Base-by-base conservation (phyloP, 2,797 vertebrate genomes). In the Bradypodion pumilum region DNA sequence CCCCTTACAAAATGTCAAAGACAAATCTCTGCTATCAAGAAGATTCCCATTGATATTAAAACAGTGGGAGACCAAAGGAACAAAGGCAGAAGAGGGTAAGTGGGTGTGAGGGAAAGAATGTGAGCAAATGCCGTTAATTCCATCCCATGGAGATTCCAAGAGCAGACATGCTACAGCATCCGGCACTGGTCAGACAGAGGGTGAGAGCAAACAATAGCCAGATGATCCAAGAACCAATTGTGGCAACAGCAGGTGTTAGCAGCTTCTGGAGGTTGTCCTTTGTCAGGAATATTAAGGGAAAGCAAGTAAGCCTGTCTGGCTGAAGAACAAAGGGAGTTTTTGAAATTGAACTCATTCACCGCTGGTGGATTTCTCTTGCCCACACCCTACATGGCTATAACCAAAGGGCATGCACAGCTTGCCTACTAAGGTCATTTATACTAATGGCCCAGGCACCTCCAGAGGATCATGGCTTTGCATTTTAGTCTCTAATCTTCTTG, bases 291-390 rank as follows among this genome's bases (percentile, higher is more conserved):
- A 8, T 66, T 85, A 86, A 77, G 83, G 79, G 72, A 89, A 73
- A 86, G 91, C 82, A 68, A 66, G 82, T 86, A 93, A 93, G 90
- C 92, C 85, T 89, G 32, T 69, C 74, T 88, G 74, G 87, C 90
- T 10, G 74, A 49, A 79, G 80, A 89, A 93, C 90, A 93, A 89
- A 93, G 87, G 80, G 69, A 87, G 75, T 85, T 88, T 73, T 83
- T 79, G 35, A 69, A 91, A 91, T 83, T 35, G 1, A 93, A 92
- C 80, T 89, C 92, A 93, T 89, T 87, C 91, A 77, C 85, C 49
- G 16, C 0, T 0, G 65, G 80, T 83, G 74, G 89, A 92, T 69
- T 85, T 80, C 83, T 88, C 42, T 72, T 2, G 0, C 56, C 32
- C 0, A 0, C 76, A 52, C 65, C 85, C 83, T 83, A 49, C 12